Conservation (phyloP, 2,797 vertebrate species). For the Ambastaia sidthimunki region DNA sequence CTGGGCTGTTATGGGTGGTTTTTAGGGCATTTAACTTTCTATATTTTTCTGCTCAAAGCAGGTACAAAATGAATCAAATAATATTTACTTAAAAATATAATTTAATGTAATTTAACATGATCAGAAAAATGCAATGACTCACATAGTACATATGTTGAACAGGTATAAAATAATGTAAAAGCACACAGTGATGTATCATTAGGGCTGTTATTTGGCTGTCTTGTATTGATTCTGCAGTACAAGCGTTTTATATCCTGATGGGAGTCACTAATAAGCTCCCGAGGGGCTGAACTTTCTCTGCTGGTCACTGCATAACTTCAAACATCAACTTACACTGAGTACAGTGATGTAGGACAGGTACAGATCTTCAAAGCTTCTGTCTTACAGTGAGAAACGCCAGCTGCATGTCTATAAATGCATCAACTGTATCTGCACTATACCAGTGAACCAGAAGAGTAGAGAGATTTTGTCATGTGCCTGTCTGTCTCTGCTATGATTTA, state of each 20-base stretch:
- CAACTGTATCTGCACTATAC: not conserved
- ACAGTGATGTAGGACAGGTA: slow-evolving; percentile 40
- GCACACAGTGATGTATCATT: slow-evolving; percentile 17
- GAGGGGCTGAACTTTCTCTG: slow-evolving; percentile 58
- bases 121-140: too few species aligned
- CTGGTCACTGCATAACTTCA: slow-evolving; percentile 16
- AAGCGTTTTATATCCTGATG: not conserved
- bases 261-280: slow-evolving; percentile 69
- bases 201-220: slow-evolving; percentile 4
- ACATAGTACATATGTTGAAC: not conserved
- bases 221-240: slow-evolving; percentile 22
- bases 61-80: too few species aligned
- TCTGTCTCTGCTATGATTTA: too few species aligned
- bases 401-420: slow-evolving; percentile 13
- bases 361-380: slow-evolving; percentile 25
- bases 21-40: too few species aligned
- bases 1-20: too few species aligned
- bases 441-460: not conserved
- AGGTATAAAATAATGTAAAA: not conserved
- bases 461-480: too few species aligned
- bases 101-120: too few species aligned
- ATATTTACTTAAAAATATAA: too few species aligned
- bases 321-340: not conserved
- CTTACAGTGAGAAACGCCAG: not conserved
- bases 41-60: too few species aligned